Conservation (phyloP, 2,113 vertebrate genomes). For the Syrmaticus mikado region DNA sequence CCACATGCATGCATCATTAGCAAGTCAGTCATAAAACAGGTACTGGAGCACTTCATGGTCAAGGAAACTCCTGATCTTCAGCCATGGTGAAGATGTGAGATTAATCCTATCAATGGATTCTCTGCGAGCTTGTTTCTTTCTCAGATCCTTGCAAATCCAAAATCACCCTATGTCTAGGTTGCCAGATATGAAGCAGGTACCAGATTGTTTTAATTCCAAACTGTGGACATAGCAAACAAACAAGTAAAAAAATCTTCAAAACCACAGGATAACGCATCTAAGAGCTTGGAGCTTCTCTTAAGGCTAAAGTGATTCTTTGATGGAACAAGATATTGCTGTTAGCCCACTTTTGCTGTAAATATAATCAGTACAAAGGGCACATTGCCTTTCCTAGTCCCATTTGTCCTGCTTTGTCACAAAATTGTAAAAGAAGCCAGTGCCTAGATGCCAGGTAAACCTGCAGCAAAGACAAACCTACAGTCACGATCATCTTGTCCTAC, state of each 20-base stretch:
- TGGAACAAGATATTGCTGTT: constrained; percentile 5
- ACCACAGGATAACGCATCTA: not conserved
- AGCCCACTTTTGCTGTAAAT: not conserved
- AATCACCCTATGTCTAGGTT: not conserved
- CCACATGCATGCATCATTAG: not conserved
- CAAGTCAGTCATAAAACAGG: not conserved
- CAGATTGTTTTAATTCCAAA: constrained; percentile 5
- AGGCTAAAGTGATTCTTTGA: constrained; percentile 42
- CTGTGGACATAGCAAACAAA: constrained; percentile 20
- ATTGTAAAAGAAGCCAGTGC: not conserved
- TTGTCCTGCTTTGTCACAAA: constrained; percentile 3
- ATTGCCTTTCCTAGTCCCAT: not conserved
- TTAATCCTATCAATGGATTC: not conserved
- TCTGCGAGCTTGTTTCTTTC: not conserved
- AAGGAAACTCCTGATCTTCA: not conserved
- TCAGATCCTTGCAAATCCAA: not conserved
- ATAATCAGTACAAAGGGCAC: constrained; percentile 23
- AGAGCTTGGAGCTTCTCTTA: constrained; percentile 20
- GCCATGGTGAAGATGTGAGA: not conserved
- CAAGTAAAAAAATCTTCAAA: not conserved
- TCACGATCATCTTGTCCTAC: not conserved
- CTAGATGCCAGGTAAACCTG: not conserved
- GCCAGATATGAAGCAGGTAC: constrained; percentile 25
- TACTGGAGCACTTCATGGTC: not conserved
- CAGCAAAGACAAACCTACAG: not conserved